Conservation (phyloP, 2,888 invertebrate species). For the Ypsolopha sequella region DNA sequence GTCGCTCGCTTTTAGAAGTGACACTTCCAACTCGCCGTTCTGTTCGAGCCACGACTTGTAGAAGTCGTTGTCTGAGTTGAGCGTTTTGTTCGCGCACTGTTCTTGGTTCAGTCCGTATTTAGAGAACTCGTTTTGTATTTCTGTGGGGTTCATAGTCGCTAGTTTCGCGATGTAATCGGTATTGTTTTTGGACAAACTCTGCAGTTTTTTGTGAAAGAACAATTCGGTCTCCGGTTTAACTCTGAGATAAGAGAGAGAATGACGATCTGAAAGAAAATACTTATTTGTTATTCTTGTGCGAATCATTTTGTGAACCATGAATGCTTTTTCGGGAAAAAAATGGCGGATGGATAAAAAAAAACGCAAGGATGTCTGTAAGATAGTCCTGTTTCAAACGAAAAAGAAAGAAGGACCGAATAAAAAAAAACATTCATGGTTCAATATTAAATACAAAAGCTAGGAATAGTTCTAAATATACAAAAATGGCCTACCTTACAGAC, state of each 20-base stretch:
- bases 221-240: slow-evolving; percentile 60
- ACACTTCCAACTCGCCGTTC: slow-evolving; percentile 61
- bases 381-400: slow-evolving; percentile 28
- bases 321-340: slow-evolving; percentile 28
- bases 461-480: slow-evolving; percentile 22
- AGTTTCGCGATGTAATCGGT: slow-evolving; percentile 45
- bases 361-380: slow-evolving; percentile 60
- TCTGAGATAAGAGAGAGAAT: slow-evolving; percentile 27
- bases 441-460: slow-evolving; percentile 7
- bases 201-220: slow-evolving; percentile 51
- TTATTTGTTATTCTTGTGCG: slow-evolving; percentile 2
- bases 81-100: slow-evolving; percentile 29
- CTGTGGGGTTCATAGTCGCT: slow-evolving; percentile 50
- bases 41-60: slow-evolving; percentile 64
- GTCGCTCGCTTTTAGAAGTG: slow-evolving; percentile 47
- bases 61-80: slow-evolving; percentile 43
- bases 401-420: slow-evolving; percentile 14
- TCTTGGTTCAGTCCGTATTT: slow-evolving; percentile 54
- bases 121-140: slow-evolving; percentile 50
- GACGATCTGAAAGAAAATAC: slow-evolving; percentile 31
- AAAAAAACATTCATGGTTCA: slow-evolving; percentile 62
- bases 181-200: slow-evolving; percentile 46
- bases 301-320: slow-evolving; percentile 47
- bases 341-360: slow-evolving; percentile 7
- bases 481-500: slow-evolving; percentile 70